phyloP scores from a whole-genome alignment of 2,113 vertebrate genomes.

The Lepus timidus region DNA sequence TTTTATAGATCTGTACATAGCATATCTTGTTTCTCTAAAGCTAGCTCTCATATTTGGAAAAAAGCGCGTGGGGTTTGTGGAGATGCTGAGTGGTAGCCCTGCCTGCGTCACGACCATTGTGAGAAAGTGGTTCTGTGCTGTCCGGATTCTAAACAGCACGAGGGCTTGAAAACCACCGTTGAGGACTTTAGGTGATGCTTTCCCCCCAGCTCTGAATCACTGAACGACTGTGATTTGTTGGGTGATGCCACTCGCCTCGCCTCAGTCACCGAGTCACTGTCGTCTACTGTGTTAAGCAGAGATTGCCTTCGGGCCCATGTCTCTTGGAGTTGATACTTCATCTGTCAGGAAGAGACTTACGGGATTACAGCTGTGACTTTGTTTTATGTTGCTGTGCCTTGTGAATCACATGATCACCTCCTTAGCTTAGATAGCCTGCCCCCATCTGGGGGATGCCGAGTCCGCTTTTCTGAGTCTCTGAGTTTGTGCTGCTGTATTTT shows the following conservation, averaged over 20 bases:
- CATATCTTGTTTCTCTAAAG: not conserved
- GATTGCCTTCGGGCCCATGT: not conserved
- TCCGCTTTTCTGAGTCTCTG: not conserved
- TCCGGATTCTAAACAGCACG: fast-evolving
- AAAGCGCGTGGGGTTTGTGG: not conserved
- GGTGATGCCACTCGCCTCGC: not conserved
- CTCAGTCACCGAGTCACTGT: too few species aligned
- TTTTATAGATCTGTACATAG: not conserved
- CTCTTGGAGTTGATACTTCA: not conserved
- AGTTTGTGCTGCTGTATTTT: not conserved
- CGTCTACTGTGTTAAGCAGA: not conserved
- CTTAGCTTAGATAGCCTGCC: not conserved
- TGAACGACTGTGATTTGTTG: too few species aligned
- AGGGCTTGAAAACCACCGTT: not conserved
- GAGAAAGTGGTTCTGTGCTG: not conserved
- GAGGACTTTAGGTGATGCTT: not conserved
- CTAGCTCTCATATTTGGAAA: not conserved
- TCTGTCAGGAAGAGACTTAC: not conserved
- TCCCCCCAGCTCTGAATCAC: not conserved
- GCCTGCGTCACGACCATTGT: not conserved
- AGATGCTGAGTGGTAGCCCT: not conserved
- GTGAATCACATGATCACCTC: not conserved
- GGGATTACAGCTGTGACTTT: not conserved
- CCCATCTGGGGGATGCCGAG: not conserved
- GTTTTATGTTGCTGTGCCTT: not conserved